Conservation (phyloP, 1,140 invertebrate genomes). For the Panagrolaimus sp. region DNA sequence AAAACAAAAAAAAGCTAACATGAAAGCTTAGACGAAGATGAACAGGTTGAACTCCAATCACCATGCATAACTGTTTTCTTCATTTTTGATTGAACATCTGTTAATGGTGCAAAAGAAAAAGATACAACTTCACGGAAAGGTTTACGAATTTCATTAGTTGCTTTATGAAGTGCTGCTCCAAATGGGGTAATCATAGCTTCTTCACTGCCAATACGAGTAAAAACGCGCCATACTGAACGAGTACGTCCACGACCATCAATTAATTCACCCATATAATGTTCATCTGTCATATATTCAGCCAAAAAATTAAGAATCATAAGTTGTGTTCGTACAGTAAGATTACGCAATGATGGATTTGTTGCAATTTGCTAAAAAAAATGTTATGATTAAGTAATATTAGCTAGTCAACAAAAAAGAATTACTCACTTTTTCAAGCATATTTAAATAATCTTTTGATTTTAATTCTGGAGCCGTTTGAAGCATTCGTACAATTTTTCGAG, state of each 20-base stretch:
- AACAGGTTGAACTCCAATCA: background rate
- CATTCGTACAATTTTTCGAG: background rate
- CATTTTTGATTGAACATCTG: conserved; percentile 5
- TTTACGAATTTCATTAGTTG: background rate
- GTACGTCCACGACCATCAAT: background rate
- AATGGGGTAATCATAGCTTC: conserved; percentile 9
- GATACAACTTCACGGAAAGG: background rate
- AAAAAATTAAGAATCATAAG: conserved; percentile 1
- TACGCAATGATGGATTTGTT: background rate
- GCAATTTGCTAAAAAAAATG: too few species aligned
- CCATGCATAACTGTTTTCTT: conserved; percentile 2
- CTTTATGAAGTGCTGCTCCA: background rate
- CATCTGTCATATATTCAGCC: background rate
- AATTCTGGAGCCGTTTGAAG: conserved; percentile 9
- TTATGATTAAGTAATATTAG: too few species aligned
- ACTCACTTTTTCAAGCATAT: background rate
- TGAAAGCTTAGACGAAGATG: background rate
- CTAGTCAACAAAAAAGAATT: too few species aligned
- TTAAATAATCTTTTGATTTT: background rate
- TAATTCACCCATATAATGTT: background rate
- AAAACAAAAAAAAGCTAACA: too few species aligned
- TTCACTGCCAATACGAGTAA: background rate
- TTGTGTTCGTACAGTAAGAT: background rate
- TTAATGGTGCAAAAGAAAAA: background rate
- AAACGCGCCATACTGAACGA: background rate